These are phyloP conservation scores for Maniola hyperantus DNA, from an alignment of 2,888 invertebrate species.

Conservation along the genomic window DNA sequence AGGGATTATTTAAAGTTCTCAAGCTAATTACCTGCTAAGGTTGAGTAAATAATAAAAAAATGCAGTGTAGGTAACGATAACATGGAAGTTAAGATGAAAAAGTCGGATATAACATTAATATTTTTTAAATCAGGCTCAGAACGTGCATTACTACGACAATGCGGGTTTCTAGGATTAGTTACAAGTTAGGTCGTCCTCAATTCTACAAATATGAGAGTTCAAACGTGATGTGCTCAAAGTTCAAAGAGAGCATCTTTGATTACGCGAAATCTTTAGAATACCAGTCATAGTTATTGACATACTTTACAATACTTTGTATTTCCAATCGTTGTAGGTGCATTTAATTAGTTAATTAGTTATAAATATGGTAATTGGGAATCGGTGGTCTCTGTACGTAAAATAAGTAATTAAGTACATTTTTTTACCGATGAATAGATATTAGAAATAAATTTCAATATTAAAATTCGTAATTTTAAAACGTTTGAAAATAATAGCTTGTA, in stretches of 20 bases:
- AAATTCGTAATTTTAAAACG: too few species aligned
- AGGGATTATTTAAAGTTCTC: too few species aligned
- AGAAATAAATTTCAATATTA: too few species aligned
- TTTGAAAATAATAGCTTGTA: too few species aligned
- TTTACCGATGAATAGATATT: too few species aligned
- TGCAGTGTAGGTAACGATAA: neutral
- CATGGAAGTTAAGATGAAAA: neutral
- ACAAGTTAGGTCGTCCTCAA: slow-evolving; percentile 21
- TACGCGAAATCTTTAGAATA: slow-evolving; percentile 37
- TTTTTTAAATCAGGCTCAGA: too few species aligned
- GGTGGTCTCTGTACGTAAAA: neutral
- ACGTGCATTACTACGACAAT: too few species aligned
- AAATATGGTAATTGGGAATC: neutral
- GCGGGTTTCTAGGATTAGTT: slow-evolving; percentile 11
- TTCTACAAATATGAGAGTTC: slow-evolving; percentile 33
- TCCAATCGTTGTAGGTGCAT: slow-evolving; percentile 1
- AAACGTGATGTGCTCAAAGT: slow-evolving; percentile 38
- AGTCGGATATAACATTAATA: too few species aligned
- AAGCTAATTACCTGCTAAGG: too few species aligned
- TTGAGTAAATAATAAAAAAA: neutral
- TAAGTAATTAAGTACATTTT: neutral
- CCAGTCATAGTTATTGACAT: slow-evolving; percentile 29
- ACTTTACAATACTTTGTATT: slow-evolving; percentile 22
- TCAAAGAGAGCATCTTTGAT: slow-evolving; percentile 39
- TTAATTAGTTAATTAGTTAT: neutral